Evolutionary conservation across 37 sponge, comb jelly and placozoan genomes (phyloP), one percentile per base, ranked within the genome.

Genomic region (Eunapius fragilis): DNA sequence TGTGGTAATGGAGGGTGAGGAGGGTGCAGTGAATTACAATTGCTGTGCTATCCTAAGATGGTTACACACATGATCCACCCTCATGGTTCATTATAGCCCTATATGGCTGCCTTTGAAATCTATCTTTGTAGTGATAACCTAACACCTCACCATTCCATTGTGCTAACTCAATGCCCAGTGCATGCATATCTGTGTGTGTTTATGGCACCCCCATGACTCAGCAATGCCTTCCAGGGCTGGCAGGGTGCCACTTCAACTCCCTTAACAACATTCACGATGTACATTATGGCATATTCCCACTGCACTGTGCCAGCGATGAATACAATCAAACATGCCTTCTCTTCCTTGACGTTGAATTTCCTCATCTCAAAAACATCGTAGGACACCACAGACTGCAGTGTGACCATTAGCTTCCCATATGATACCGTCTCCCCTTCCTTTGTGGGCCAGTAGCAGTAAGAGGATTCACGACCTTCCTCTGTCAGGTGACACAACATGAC

Each of bases 391-490:
- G 71, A 58, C 34, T 48, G 24, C 67, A 91, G 68, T 7, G 67
- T 77, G 31, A 86, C 91, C 25, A 45, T 72, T 37, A 82, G 22
- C 68, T 69, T 71, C 5, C 87, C 91, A 67, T 81, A 91, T 28
- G 45, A 33, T 47, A 45, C 48, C 0, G 30, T 12, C 47, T 69
- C 72, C 0, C 83, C 91, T 36, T 32, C 76, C 27, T 17, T 79
- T 58, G 23, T 47, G 22, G 92, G 92, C 92, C 92, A 91, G 49
- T 87, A 91, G 45, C 74, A 30, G 33, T 48, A 41, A 37, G 85
- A 83, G 31, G 41, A 23, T 47, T 91, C 92, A 87, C 84, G 25
- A 31, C 81, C 79, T 30, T 86, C 58, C 31, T 87, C 87, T n/a
- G 50, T 38, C 27, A 73, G 74, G n/a, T 58, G 24, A 71, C 76